These are phyloP conservation scores for Lepus townsendii DNA, from an alignment of 2,797 vertebrate species.

Conservation along the genomic window DNA sequence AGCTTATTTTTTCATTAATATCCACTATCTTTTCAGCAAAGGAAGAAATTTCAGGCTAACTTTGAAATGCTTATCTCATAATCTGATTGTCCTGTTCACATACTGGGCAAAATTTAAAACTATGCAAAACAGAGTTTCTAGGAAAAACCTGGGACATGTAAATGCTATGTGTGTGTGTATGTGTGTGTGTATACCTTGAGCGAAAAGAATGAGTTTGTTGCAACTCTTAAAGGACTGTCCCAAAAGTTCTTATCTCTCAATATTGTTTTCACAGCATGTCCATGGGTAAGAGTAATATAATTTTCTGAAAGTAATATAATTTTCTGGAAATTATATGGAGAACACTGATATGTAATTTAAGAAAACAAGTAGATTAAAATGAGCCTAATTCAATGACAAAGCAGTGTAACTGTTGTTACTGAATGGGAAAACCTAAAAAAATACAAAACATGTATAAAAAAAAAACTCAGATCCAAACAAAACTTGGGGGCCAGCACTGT, in stretches of 20 bases:
- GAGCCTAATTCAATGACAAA: neutral
- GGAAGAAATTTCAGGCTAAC: slow-evolving; percentile 1
- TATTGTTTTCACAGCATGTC: neutral
- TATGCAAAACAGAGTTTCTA: neutral
- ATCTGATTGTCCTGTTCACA: neutral
- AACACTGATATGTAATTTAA: neutral
- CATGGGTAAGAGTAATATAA: neutral
- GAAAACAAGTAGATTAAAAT: neutral
- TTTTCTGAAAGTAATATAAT: slow-evolving; percentile 12
- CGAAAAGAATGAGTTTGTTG: slow-evolving; percentile 23
- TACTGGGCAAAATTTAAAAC: slow-evolving; percentile 30
- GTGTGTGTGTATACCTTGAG: neutral
- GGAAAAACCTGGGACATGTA: slow-evolving; percentile 7
- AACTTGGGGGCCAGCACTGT: too few species aligned
- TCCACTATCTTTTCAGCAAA: neutral
- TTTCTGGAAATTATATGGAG: neutral
- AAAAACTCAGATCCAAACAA: neutral
- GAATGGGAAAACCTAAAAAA: neutral
- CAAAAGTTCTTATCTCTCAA: neutral
- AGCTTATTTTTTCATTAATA: slow-evolving; percentile 59
- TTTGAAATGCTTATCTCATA: slow-evolving; percentile 24
- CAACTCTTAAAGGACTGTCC: slow-evolving; percentile 19
- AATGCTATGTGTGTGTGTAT: neutral
- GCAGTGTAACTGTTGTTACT: neutral
- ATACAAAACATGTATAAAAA: neutral